Percentiles rank a stretch among this genome's conserved stretches.
Evolutionary conservation across 2,797 vertebrate genomes (phyloP).

Genomic region (Pipistrellus nathusii): DNA sequence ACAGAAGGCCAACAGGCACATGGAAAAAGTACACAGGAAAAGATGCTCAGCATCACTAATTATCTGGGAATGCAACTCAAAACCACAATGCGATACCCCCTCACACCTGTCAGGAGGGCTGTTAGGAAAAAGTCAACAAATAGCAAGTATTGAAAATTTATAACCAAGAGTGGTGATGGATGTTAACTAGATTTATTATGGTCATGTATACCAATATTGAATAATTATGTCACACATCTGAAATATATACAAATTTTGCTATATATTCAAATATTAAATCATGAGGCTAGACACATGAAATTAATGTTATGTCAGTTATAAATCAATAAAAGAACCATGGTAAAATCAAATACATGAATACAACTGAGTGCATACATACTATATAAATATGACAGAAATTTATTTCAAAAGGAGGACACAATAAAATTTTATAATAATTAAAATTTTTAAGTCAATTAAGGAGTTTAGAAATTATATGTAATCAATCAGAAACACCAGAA

Average conservation of each 20-base stretch:
- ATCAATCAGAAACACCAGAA: not conserved
- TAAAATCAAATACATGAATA: not conserved
- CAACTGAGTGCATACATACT: not conserved
- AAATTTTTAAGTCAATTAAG: not conserved
- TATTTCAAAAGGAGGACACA: no score
- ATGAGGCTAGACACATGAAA: not conserved
- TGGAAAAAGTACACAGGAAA: not conserved
- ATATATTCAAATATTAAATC: not conserved
- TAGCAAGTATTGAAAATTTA: not conserved
- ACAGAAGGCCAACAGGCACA: not conserved
- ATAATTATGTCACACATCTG: not conserved
- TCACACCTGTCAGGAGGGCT: not conserved
- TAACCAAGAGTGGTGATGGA: not conserved
- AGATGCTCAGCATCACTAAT: not conserved
- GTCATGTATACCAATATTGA: not conserved
- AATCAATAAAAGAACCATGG: not conserved
- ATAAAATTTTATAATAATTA: not conserved
- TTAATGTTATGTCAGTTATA: not conserved
- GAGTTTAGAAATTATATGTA: not conserved
- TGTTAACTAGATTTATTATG: not conserved
- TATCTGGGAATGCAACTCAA: not conserved
- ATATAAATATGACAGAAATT: not conserved
- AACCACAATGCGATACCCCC: not conserved
- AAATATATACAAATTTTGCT: not conserved
- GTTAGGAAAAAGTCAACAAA: not conserved